Evolutionary conservation across 2,888 invertebrate genomes (phyloP).

Genomic region (Volucella bombylans): DNA sequence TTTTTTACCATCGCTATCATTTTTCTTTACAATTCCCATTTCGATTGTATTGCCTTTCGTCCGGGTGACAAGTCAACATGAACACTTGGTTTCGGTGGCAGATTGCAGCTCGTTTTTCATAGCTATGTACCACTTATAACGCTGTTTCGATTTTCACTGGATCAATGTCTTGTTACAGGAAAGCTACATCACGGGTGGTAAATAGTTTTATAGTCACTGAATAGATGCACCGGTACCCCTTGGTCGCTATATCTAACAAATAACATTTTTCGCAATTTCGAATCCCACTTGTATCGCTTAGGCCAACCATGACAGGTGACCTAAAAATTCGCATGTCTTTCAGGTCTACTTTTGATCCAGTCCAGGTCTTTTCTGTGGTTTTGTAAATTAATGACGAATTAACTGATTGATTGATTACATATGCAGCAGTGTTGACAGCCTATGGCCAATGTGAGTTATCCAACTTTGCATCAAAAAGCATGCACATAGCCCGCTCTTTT

Average conservation of each 20-base stretch:
- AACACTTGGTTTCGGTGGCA: background rate
- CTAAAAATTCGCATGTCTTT: slow-evolving; percentile 78
- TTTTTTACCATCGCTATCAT: slow-evolving; percentile 5
- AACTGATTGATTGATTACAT: slow-evolving; percentile 31
- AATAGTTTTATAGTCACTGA: too few relatives aligned
- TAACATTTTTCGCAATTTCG: slow-evolving; percentile 3
- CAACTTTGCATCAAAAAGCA: too few relatives aligned
- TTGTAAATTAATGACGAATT: slow-evolving; percentile 49
- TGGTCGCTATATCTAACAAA: background rate
- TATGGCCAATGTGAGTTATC: too few relatives aligned
- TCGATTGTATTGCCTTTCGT: slow-evolving; percentile 37
- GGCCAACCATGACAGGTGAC: slow-evolving; percentile 73
- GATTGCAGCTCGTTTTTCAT: too few relatives aligned
- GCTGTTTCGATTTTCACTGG: background rate
- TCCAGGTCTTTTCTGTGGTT: slow-evolving; percentile 80
- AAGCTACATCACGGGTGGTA: too few relatives aligned
- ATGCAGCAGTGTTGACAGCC: too few relatives aligned
- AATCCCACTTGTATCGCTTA: too few relatives aligned
- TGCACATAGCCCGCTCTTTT: too few relatives aligned
- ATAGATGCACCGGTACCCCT: too few relatives aligned
- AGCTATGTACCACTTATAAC: too few relatives aligned
- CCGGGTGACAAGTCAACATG: background rate
- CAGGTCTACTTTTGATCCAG: slow-evolving; percentile 75
- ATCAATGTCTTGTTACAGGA: background rate
- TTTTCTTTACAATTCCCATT: slow-evolving; percentile 49